Evolutionary conservation across 2,797 vertebrate species (phyloP).

Genomic region (Cyprinodon diabolis): DNA sequence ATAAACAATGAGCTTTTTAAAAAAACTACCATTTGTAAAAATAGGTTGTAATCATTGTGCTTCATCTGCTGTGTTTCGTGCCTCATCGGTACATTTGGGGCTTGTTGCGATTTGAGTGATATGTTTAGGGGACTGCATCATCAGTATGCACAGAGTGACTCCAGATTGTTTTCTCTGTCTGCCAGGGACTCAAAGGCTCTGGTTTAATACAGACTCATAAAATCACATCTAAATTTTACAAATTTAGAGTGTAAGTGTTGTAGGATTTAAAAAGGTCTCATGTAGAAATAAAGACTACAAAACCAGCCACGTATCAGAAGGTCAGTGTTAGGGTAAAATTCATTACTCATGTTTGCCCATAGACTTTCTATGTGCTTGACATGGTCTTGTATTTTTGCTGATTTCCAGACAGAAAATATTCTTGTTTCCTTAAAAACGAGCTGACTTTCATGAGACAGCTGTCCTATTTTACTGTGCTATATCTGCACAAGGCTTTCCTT

Average conservation of each 20-base stretch:
- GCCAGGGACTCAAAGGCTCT: constrained; percentile 37
- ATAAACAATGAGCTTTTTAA: neutral
- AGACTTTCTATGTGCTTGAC: constrained; percentile 8
- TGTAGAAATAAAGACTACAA: constrained; percentile 15
- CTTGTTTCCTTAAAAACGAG: constrained; percentile 31
- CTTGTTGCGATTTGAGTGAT: constrained; percentile 29
- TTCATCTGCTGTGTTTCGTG: constrained; percentile 11
- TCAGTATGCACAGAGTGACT: constrained; percentile 52
- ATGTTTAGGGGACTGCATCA: constrained; percentile 33
- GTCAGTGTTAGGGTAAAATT: constrained; percentile 5
- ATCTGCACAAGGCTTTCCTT: constrained; percentile 52
- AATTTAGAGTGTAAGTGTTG: constrained; percentile 3
- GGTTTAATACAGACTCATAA: constrained; percentile 41
- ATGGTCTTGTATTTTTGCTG: constrained; percentile 20
- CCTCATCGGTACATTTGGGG: constrained; percentile 2
- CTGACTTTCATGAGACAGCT: constrained; percentile 55
- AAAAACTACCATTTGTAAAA: neutral
- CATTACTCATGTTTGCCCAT: constrained; percentile 6
- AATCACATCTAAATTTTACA: constrained; percentile 41
- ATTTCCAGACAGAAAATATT: constrained; percentile 39
- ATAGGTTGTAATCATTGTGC: neutral
- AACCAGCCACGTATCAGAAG: constrained; percentile 13
- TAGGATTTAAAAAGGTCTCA: constrained; percentile 9
- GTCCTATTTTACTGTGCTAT: constrained; percentile 54
- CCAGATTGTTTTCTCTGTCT: constrained; percentile 53